Evolutionary conservation across 2,888 invertebrate species (phyloP), one percentile per base, ranked within the genome.

Genomic region (Hirtodrosophila confusa): DNA sequence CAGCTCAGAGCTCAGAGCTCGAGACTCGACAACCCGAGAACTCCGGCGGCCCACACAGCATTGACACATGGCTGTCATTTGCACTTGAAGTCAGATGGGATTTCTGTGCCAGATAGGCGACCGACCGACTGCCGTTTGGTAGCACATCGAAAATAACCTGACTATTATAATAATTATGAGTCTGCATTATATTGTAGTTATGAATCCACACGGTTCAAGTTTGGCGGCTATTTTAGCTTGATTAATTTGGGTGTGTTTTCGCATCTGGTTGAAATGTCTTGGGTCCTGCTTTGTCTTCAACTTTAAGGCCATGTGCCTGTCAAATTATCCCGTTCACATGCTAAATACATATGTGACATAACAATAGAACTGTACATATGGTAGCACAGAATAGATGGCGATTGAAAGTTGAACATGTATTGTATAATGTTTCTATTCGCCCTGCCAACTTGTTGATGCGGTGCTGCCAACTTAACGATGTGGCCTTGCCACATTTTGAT

Each of bases 61-160:
- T 79, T 82, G 86, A 82, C 79, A 82, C 70, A 70, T 64, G 72
- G 56, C 76, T 64, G 78, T 69, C 82, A 75, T 62, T 56, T 44
- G 68, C 60, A 76, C 70, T 71, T 67, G 71, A 65, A 53, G 62
- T 62, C 40, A 51, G 36, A 45, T 33, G 45, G 50, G 77, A 65
- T 65, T 58, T 64, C 33, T 47, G 50, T 44, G 53, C 56, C 54
- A 58, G 71, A 69, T 80, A 60, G 56, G 39, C 44, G 36, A 43
- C 37, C 44, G 36, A 43, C 37, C 24, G 35, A 37, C 65, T 78
- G 74, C 62, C 33, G 68, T 17, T 83, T 83, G 86, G 80, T 71
- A 82, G 86, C 86, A 61, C 62, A 67, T 55, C 66, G 53, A 69
- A 83, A 69, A 71, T 50, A 48, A 50, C 40, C 67, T 56, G 50